Evolutionary conservation across 2,888 invertebrate genomes (phyloP), one percentile per base, ranked within the genome.

Genomic region (Argyresthia goedartella): DNA sequence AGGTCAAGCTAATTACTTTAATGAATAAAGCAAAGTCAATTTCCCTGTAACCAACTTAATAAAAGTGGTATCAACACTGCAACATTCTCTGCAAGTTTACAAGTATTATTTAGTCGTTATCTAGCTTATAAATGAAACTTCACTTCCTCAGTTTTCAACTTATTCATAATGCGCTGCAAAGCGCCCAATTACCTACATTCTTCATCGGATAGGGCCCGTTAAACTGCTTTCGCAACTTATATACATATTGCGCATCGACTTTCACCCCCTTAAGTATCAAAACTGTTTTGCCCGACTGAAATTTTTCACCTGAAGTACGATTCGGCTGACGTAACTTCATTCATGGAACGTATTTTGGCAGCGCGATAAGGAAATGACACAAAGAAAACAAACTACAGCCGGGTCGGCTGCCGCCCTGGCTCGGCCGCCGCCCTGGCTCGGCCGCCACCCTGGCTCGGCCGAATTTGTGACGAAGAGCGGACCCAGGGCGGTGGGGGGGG

Each of bases 311-410:
- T 84, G 81, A 81, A 81, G 73, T 78, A 79, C 78, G 75, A 80
- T 77, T 76, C 72, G 67, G 73, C 73, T 82, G 81, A 81, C 73
- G 77, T 82, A 82, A 85, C 74, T 74, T 79, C 82, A 25, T 25
- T 25, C 25, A 78, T 81, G 82, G 77, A 82, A 81, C 76, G 80
- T 82, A 84, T 87, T 86, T 87, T 86, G 84, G 86, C 85, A 85
- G 73, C 69, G 71, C 79, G 86, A 87, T 87, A 87, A 87, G 86
- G 81, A 87, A 86, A 87, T 82, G 82, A 81, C 81, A 82, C 79
- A 78, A 81, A 84, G 84, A 84, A 85, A 87, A 86, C 80, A 84
- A 84, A 85, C 79, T 82, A 80, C 76, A 75, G 81, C 77, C 74
- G 74, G 76, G 35, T 33, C 47, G 46, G n/a, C 16, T 36, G 45